Conservation (phyloP, 2,888 invertebrate genomes). For the Venusia cambrica region DNA sequence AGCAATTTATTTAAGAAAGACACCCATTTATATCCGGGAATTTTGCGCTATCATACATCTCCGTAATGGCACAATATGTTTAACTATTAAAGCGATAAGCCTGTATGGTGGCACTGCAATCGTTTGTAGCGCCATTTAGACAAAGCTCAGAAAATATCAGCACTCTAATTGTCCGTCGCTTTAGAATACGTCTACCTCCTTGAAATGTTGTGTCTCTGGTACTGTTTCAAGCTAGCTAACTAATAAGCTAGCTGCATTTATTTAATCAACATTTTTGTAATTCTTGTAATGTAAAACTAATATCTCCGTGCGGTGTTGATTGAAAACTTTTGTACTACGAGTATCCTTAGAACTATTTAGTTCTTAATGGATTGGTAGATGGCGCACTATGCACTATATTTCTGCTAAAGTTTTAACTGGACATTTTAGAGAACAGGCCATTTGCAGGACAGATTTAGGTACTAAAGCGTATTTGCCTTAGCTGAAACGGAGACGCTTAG, state of each 20-base stretch:
- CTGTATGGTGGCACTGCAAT: conserved; percentile 33
- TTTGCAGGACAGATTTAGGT: too few species aligned
- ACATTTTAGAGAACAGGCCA: too few species aligned
- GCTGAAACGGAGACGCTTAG: too few species aligned
- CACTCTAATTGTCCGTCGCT: conserved; percentile 38
- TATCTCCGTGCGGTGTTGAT: too few species aligned
- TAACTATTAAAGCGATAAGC: conserved; percentile 23
- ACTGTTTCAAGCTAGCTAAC: conserved; percentile 3
- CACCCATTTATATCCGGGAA: conserved; percentile 16
- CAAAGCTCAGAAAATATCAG: conserved; percentile 33
- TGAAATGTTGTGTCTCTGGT: conserved; percentile 22
- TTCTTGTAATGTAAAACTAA: too few species aligned
- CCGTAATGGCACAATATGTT: conserved; percentile 22
- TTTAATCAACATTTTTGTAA: too few species aligned
- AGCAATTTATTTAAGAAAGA: conserved; percentile 26
- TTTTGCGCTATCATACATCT: conserved; percentile 18
- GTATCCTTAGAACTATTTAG: too few species aligned
- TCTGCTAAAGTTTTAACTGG: too few species aligned
- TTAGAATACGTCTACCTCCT: conserved; percentile 34
- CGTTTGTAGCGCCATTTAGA: conserved; percentile 39
- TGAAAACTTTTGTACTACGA: too few species aligned
- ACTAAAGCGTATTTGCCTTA: too few species aligned
- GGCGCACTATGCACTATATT: too few species aligned
- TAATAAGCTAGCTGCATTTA: background rate
- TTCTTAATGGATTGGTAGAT: too few species aligned